Evolutionary conservation across 2,797 vertebrate genomes (phyloP), one percentile per base, ranked within the genome.

Genomic region (Xenops minutus): DNA sequence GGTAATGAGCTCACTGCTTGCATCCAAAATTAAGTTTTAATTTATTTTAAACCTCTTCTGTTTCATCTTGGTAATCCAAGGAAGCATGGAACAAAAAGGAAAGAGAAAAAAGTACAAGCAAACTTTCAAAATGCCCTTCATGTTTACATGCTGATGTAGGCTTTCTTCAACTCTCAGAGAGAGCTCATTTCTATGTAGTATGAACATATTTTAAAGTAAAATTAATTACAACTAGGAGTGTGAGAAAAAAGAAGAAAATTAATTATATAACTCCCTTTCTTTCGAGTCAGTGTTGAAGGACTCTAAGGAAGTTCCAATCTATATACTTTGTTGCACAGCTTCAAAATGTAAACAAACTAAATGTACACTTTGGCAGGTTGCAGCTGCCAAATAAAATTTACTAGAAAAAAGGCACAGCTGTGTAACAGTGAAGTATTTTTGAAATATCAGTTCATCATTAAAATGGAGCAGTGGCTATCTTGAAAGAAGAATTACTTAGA

Each of bases 31-130:
- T 85, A 80, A 85, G 55, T 56, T 94, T 63, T 87, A 72, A 95
- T 95, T 96, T 94, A 71, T 66, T 92, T 94, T 91, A 88, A 81
- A 68, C 32, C 23, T 91, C 48, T 80, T 94, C 64, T 80, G 73
- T 90, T 91, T 96, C 73, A 95, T 92, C 71, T 95, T 95, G 22
- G 77, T 93, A 92, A 95, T 88, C 64, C 62, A 83, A 93, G 34
- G 66, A 80, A 95, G 14, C 34, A 81, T 59, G 59, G 94, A 92
- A 43, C 37, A 94, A 75, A 92, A 80, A 85, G 19, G 12, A 9
- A 85, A 41, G 7, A 79, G 6, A 81, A 4, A 63, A 83, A 72
- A 54, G 51, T 46, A 23, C 7, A 48, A 63, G 34, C 83, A 68
- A 75, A 78, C 22, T 86, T 91, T 76, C 29, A 79, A 88, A 88